A percentile compares a stretch with the other conserved stretches of the same genome.
These are phyloP conservation scores for Triops cancriformis DNA, from an alignment of 1,140 invertebrate species.

Conservation along the genomic window DNA sequence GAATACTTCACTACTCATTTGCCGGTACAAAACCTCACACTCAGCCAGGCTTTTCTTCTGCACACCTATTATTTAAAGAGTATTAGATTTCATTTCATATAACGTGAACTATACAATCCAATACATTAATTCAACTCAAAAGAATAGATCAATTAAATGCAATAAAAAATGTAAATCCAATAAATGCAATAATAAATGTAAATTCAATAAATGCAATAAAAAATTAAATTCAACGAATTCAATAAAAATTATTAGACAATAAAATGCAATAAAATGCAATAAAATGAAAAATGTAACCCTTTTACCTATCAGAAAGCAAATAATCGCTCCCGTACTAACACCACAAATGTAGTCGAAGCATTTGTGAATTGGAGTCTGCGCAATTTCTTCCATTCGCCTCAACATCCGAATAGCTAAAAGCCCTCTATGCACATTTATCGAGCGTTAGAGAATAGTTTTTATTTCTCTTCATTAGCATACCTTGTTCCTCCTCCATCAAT, in stretches of 20 bases:
- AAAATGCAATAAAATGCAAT: too few relatives aligned
- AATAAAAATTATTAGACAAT: too few relatives aligned
- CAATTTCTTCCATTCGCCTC: conserved; percentile 61
- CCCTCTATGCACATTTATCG: conserved; percentile 47
- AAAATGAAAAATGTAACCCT: conserved; percentile 29
- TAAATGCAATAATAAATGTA: conserved; percentile 36
- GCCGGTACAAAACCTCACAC: conserved; percentile 56
- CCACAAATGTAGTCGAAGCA: conserved; percentile 85
- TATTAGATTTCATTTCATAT: not conserved
- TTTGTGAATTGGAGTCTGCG: conserved; percentile 44
- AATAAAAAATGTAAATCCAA: conserved; percentile 35
- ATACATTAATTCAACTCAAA: too few relatives aligned
- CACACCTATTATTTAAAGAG: conserved; percentile 42
- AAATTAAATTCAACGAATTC: too few relatives aligned
- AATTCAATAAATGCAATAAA: conserved; percentile 33
- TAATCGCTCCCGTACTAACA: conserved; percentile 78
- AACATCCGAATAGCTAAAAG: conserved; percentile 72
- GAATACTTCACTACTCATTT: conserved; percentile 61
- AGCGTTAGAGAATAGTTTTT: not conserved
- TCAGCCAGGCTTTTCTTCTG: conserved; percentile 52
- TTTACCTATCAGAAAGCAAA: conserved; percentile 51
- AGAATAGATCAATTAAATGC: too few relatives aligned
- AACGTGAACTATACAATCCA: not conserved
- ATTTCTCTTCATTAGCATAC: conserved; percentile 36
- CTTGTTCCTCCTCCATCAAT: conserved; percentile 84